Conservation (phyloP, 2,888 invertebrate genomes). For the Esperia sulphurella region DNA sequence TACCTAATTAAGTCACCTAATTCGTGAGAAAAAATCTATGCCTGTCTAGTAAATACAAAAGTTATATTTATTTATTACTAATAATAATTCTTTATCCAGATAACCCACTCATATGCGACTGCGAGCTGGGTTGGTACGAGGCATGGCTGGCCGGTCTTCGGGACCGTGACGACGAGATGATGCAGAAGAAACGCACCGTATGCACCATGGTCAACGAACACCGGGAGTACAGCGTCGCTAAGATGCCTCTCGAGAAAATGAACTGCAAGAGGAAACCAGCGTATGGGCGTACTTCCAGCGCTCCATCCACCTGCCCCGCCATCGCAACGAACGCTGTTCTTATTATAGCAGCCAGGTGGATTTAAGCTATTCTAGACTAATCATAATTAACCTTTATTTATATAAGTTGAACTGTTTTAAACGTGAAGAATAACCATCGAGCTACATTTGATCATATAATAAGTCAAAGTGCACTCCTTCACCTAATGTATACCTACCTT, state of each 20-base stretch:
- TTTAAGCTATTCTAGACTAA: conserved; percentile 27
- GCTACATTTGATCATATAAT: conserved; percentile 76
- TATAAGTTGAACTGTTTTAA: not conserved
- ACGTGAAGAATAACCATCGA: conserved; percentile 47
- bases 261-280: conserved; percentile 86
- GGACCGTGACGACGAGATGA: conserved; percentile 92
- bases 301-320: conserved; percentile 33
- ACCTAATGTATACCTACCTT: too few species aligned
- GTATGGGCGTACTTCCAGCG: conserved; percentile 54
- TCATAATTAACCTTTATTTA: not conserved
- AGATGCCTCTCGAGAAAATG: conserved; percentile 90
- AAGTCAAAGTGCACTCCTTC: conserved; percentile 34
- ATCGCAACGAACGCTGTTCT: conserved; percentile 44
- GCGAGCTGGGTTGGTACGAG: conserved; percentile 93
- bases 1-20: too few species aligned
- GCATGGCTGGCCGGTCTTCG: conserved; percentile 88
- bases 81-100: conserved; percentile 81
- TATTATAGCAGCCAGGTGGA: conserved; percentile 48
- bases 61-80: not conserved
- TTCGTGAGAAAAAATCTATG: too few species aligned
- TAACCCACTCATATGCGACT: conserved; percentile 93
- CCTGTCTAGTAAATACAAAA: not conserved
- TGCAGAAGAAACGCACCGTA: conserved; percentile 91
- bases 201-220: conserved; percentile 90
- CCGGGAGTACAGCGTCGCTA: conserved; percentile 89